A percentile compares a stretch with the other conserved stretches of the same genome.
Evolutionary conservation across 2,888 invertebrate species (phyloP).

Genomic region (Yponomeuta plumbellus): DNA sequence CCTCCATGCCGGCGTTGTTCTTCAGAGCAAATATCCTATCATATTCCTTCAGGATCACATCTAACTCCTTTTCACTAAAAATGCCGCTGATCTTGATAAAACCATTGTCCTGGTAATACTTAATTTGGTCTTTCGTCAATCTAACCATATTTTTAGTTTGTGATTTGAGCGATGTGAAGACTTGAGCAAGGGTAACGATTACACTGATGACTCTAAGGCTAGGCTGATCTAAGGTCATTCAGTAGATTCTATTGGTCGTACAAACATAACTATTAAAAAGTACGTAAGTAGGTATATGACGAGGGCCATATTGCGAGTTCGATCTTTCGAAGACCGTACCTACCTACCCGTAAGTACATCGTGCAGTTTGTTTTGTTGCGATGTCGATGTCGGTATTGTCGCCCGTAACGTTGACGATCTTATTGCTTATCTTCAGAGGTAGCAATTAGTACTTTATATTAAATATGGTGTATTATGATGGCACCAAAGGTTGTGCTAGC

Average conservation of each 20-base stretch:
- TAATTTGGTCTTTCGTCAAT: constrained; percentile 49
- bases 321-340: too few species aligned
- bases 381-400: too few species aligned
- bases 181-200: background rate
- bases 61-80: constrained; percentile 49
- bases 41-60: constrained; percentile 55
- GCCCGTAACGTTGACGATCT: too few species aligned
- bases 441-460: too few species aligned
- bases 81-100: constrained; percentile 56
- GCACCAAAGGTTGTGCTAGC: too few species aligned
- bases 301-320: too few species aligned
- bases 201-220: background rate
- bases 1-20: constrained; percentile 50
- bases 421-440: too few species aligned
- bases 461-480: too few species aligned
- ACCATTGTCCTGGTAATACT: constrained; percentile 61
- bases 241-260: background rate
- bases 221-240: background rate
- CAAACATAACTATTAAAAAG: background rate
- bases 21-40: constrained; percentile 56
- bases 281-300: too few species aligned
- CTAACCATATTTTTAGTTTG: constrained; percentile 26
- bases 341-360: too few species aligned
- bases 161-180: too few species aligned
- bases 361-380: too few species aligned